Evolutionary conservation across 2,888 invertebrate genomes (phyloP).

Genomic region (Polymixis flavicincta): DNA sequence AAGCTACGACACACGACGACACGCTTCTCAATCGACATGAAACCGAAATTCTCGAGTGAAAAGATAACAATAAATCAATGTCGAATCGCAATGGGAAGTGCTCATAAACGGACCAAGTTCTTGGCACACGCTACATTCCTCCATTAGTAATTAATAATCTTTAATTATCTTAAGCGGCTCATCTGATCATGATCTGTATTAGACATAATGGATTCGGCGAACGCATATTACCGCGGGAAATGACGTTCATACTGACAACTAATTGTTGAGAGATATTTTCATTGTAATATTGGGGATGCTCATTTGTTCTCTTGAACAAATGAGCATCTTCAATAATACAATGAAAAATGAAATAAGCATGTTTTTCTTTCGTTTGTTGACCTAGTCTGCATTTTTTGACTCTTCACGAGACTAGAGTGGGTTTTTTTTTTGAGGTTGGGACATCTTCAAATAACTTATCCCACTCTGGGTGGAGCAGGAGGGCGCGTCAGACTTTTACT

Average conservation of each 20-base stretch:
- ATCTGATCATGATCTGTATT: conserved; percentile 61
- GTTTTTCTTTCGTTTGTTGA: background rate
- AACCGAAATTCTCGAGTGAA: conserved; percentile 57
- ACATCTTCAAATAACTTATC: too few species aligned
- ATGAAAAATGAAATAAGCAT: too few species aligned
- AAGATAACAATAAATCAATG: conserved; percentile 55
- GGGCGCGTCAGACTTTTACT: too few species aligned
- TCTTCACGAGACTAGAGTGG: too few species aligned
- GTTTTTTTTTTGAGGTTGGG: too few species aligned
- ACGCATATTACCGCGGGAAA: conserved; percentile 32
- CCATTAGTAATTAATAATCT: conserved; percentile 49
- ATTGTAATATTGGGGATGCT: background rate
- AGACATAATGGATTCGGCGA: conserved; percentile 56
- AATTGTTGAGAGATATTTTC: conserved; percentile 30
- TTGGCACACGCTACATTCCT: conserved; percentile 63
- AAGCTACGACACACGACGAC: conserved; percentile 9
- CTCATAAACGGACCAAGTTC: conserved; percentile 36
- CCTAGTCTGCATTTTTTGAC: background rate
- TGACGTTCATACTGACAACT: background rate
- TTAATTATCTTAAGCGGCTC: conserved; percentile 50
- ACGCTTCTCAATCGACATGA: conserved; percentile 35
- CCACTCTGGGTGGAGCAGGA: too few species aligned
- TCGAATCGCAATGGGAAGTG: conserved; percentile 52
- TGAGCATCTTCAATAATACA: too few species aligned
- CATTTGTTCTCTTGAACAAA: too few species aligned